Base-by-base conservation (phyloP, 1,140 invertebrate species). In the Antheraea mylitta region DNA sequence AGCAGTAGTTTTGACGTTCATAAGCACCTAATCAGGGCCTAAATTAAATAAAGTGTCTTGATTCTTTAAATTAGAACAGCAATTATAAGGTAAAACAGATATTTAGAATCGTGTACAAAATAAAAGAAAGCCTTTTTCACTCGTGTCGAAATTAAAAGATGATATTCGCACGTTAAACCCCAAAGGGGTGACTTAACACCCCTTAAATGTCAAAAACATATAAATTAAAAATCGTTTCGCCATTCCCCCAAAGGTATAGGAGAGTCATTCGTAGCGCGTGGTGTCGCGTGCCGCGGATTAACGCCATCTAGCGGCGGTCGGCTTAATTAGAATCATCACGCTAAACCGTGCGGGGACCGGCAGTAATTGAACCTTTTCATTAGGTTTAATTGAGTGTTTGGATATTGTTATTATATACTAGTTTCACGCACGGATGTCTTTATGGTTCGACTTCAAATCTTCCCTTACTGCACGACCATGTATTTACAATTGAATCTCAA, bases 211-310 rank as follows among this genome's bases (percentile, higher is more conserved):
- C 61, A 63, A 63, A 63, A 63, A 30, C 61, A 63, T 37, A 63
- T 63, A 63, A 63, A 37, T 63, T 63, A 63, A 63, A 63, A 63
- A 63, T 37, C 22, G 37, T 37, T 37, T 63, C 61, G 22, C 19
- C 16, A 53, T 53, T 13, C 61, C 61, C 61, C 61, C 8, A 13
- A 13, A 53, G 45, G 45, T 53, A 53, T 53, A 6, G 45, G 16
- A 53, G 45, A 53, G 45, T 53, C 11, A 16, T 53, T 53, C 13
- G 45, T 65, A 18, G 16, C n/a, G 18, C 1, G 38, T 18, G 37
- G 64, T 6, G 64, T n/a, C 64, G 42, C 64, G 64, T 65, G 64
- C 19, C 64, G 22, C 8, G 64, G 64, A 65, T 65, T 65, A 65
- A 11, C 64, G 64, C 64, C 64, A 65, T 65, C 64, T 65, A 45